A percentile compares a stretch with the other conserved stretches of the same genome.
phyloP scores from a whole-genome alignment of 2,113 vertebrate genomes.

The Nymphicus hollandicus region DNA sequence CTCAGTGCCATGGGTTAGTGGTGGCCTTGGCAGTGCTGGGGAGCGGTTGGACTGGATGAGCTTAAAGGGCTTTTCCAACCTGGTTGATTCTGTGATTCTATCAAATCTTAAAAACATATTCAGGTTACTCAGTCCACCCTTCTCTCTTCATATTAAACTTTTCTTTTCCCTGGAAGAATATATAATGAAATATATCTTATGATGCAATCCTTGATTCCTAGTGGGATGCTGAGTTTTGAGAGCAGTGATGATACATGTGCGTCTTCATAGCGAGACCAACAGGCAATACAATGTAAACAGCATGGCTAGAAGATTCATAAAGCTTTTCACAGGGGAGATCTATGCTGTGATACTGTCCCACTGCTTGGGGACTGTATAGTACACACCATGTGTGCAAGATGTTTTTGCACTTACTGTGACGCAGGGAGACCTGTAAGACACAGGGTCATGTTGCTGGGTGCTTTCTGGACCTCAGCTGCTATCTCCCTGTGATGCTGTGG shows the following conservation, averaged over 20 bases:
- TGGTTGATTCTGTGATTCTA: neutral
- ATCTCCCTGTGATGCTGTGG: neutral
- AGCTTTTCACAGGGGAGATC: neutral
- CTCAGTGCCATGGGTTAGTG: neutral
- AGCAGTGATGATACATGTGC: neutral
- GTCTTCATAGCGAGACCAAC: neutral
- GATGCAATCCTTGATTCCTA: neutral
- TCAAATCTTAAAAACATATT: neutral
- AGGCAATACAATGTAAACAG: rapidly evolving
- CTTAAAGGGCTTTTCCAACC: neutral
- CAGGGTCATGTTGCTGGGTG: neutral
- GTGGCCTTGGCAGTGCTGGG: neutral
- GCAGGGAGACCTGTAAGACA: neutral
- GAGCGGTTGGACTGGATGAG: rapidly evolving
- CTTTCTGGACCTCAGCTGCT: neutral
- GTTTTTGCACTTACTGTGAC: neutral
- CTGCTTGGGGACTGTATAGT: neutral
- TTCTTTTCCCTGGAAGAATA: neutral
- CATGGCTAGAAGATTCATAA: neutral
- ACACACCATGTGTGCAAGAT: neutral
- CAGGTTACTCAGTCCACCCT: neutral
- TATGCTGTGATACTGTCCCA: neutral
- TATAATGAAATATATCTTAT: neutral
- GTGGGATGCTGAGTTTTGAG: neutral
- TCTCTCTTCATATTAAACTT: neutral